Percentiles rank a stretch among this genome's conserved stretches.
phyloP scores from a whole-genome alignment of 2,888 invertebrate species.

The Conchocele bisecta region DNA sequence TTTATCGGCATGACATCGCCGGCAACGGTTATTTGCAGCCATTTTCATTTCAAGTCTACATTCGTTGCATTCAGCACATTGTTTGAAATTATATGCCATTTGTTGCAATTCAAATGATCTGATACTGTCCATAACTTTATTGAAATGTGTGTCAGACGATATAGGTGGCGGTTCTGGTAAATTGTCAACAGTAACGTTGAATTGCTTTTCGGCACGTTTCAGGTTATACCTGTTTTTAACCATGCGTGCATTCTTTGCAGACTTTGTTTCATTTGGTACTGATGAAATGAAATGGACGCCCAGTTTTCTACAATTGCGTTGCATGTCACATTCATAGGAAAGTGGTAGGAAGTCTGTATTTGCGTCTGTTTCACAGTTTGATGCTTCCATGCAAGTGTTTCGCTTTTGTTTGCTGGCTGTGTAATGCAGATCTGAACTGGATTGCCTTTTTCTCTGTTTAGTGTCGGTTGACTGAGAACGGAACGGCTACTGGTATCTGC shows the following conservation, averaged over 20 bases:
- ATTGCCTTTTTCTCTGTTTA: too few species aligned
- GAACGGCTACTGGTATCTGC: too few species aligned
- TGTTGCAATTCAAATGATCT: constrained; percentile 21
- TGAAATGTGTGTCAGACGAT: constrained; percentile 1
- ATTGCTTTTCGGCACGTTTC: neutral
- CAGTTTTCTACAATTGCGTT: constrained; percentile 3
- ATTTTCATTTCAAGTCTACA: constrained; percentile 36
- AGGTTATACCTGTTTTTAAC: neutral
- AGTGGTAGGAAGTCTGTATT: neutral
- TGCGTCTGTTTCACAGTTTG: neutral
- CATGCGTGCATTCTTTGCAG: too few species aligned
- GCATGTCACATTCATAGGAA: neutral
- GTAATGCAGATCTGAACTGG: too few species aligned
- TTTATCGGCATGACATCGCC: constrained; percentile 33
- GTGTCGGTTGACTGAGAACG: too few species aligned
- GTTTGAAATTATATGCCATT: constrained; percentile 38
- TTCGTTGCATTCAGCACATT: constrained; percentile 36
- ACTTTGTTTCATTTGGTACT: neutral
- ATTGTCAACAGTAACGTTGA: neutral
- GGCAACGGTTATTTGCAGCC: constrained; percentile 18
- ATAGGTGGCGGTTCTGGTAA: constrained; percentile 10
- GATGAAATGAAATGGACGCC: neutral
- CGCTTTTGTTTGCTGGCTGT: too few species aligned
- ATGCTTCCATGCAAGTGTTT: too few species aligned
- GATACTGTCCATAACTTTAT: constrained; percentile 14